Percentiles rank a stretch among this genome's conserved stretches.
Evolutionary conservation across 2,113 vertebrate species (phyloP).

Genomic region (Anoura caudifer): DNA sequence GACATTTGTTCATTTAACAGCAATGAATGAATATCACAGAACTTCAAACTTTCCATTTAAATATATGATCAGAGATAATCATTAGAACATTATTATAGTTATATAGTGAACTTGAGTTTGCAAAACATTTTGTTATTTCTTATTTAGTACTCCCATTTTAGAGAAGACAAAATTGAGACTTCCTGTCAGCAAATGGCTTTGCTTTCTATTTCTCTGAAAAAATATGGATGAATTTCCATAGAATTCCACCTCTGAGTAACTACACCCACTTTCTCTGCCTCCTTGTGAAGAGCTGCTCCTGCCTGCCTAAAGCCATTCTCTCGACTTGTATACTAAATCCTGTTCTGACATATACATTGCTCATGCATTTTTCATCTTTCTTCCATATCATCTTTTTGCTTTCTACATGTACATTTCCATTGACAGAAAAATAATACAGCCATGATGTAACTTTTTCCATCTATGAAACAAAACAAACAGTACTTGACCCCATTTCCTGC

Average conservation of each 20-base stretch:
- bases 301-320: background rate
- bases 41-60: background rate
- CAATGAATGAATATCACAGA: background rate
- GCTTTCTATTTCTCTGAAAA: background rate
- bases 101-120: background rate
- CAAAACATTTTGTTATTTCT: background rate
- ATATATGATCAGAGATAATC: background rate
- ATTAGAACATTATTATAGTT: background rate
- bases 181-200: background rate
- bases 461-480: background rate
- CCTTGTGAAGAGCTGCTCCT: background rate
- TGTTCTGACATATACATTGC: background rate
- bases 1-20: background rate
- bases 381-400: background rate
- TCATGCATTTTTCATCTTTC: background rate
- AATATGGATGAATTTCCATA: background rate
- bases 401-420: background rate
- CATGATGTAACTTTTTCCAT: background rate
- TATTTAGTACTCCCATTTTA: background rate
- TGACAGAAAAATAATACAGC: background rate
- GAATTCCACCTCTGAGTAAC: background rate
- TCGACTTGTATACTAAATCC: background rate
- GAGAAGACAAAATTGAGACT: background rate
- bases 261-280: background rate
- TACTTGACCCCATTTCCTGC: background rate